Percentiles rank a stretch among this genome's conserved stretches.
Evolutionary conservation across 2,797 vertebrate species (phyloP).

Genomic region (Enteromius afrohamiltoni): DNA sequence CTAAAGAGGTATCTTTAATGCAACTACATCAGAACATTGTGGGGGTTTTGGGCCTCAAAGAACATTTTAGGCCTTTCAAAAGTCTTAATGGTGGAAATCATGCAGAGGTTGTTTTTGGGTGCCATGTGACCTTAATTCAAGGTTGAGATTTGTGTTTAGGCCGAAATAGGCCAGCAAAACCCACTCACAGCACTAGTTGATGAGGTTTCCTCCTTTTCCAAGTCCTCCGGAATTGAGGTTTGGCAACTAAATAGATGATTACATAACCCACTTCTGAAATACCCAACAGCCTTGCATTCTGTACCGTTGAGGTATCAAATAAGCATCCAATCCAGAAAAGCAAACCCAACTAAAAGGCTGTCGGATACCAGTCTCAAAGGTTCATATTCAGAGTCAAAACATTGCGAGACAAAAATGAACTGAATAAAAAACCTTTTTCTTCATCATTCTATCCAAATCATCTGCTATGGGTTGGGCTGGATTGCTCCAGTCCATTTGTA

Average conservation of each 20-base stretch:
- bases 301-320: slow-evolving; percentile 19
- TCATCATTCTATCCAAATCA: neutral
- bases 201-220: slow-evolving; percentile 16
- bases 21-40: neutral
- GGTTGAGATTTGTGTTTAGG: slow-evolving; percentile 42
- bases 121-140: slow-evolving; percentile 12
- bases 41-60: neutral
- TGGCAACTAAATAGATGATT: slow-evolving; percentile 13
- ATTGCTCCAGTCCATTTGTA: neutral
- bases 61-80: neutral
- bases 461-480: neutral
- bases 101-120: neutral
- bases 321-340: neutral
- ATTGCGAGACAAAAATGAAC: neutral
- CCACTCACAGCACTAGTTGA: slow-evolving; percentile 28
- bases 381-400: slow-evolving; percentile 40
- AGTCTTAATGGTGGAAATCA: slow-evolving; percentile 65
- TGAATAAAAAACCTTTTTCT: neutral
- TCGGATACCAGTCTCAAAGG: neutral
- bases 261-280: neutral
- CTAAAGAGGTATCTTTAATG: slow-evolving; percentile 1
- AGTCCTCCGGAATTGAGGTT: neutral
- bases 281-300: neutral
- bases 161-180: slow-evolving; percentile 28
- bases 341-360: neutral